A percentile compares a stretch with the other conserved stretches of the same genome.
These are phyloP conservation scores for Etheostoma cragini DNA, from an alignment of 2,113 vertebrate genomes.

Conservation along the genomic window DNA sequence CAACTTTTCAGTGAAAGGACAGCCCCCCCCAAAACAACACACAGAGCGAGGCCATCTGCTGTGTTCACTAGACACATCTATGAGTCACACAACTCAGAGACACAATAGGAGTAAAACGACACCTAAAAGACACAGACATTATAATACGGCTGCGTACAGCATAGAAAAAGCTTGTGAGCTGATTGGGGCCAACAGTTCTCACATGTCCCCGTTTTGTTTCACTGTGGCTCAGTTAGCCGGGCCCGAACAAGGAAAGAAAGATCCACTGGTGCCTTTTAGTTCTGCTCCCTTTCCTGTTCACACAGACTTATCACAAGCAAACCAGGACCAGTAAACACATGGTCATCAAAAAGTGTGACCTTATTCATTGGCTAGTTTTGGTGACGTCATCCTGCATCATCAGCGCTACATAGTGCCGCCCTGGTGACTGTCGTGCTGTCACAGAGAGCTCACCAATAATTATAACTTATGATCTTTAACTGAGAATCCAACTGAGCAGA, in stretches of 20 bases:
- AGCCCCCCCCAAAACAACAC: not conserved
- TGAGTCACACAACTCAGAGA: slow-evolving; percentile 16
- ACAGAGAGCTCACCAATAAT: no score
- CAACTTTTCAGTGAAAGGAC: not conserved
- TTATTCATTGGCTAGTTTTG: not conserved
- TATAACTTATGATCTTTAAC: no score
- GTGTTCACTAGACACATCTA: not conserved
- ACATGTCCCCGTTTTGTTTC: not conserved
- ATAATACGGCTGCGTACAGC: not conserved
- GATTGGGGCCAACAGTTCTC: not conserved
- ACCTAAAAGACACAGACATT: not conserved
- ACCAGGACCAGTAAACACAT: not conserved
- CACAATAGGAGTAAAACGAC: slow-evolving; percentile 12
- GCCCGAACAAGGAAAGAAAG: not conserved
- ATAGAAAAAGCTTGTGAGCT: not conserved
- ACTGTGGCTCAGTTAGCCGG: not conserved
- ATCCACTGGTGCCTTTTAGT: not conserved
- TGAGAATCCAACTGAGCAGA: no score
- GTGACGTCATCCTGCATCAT: not conserved
- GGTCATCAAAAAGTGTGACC: not conserved
- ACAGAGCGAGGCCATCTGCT: not conserved
- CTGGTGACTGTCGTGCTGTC: not conserved
- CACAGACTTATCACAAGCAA: not conserved
- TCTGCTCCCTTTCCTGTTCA: not conserved
- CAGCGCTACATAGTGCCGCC: not conserved